These are phyloP conservation scores for Cinclus mexicanus DNA, from an alignment of 2,113 vertebrate genomes.

Conservation along the genomic window DNA sequence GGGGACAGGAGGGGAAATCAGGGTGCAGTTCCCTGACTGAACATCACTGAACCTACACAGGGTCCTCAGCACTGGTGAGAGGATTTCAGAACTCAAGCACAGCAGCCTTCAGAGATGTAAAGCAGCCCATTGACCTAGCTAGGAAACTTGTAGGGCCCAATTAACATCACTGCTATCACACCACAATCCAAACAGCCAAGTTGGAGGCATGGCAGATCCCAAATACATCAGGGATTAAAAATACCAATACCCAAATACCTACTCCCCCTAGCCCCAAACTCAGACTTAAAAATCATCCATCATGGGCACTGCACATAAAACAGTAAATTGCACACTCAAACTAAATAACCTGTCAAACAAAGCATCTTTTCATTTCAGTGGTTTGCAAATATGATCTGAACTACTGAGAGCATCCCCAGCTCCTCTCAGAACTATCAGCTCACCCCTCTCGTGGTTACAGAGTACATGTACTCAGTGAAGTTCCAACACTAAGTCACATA, in stretches of 20 bases:
- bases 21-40: not conserved
- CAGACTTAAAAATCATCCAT: not conserved
- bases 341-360: not conserved
- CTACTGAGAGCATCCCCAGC: not conserved
- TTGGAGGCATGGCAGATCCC: not conserved
- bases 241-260: not conserved
- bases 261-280: not conserved
- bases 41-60: not conserved
- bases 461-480: not conserved
- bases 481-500: not conserved
- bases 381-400: not conserved
- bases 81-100: not conserved
- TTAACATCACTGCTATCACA: not conserved
- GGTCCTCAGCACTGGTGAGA: not conserved
- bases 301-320: fast-evolving
- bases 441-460: fast-evolving
- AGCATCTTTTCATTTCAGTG: not conserved
- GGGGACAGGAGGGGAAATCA: fast-evolving
- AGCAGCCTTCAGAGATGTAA: not conserved
- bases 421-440: not conserved
- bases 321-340: not conserved
- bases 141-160: not conserved
- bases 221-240: not conserved
- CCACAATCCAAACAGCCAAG: not conserved
- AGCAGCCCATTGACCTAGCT: not conserved